Percentiles rank a stretch among this genome's conserved stretches.
phyloP scores from a whole-genome alignment of 1,140 invertebrate genomes.

The Drosophila saltans region DNA sequence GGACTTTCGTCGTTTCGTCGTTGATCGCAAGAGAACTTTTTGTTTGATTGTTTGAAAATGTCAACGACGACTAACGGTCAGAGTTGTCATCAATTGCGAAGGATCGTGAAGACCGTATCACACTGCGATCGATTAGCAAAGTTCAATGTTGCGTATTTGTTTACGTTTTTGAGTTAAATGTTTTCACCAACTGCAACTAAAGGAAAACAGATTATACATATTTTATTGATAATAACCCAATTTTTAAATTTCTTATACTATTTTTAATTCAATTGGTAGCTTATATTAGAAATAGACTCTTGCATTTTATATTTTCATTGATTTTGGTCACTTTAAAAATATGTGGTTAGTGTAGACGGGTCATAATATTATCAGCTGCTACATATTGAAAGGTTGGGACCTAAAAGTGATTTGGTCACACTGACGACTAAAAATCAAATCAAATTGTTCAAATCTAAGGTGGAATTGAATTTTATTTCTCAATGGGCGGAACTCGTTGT shows the following conservation, averaged over 20 bases:
- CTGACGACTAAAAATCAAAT: background rate
- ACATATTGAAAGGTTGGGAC: background rate
- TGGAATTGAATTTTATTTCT: background rate
- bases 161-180: no score
- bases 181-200: no score
- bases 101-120: background rate
- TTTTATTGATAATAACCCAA: no score
- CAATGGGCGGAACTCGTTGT: conserved; percentile 85
- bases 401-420: conserved; percentile 1
- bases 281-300: no score
- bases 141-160: no score
- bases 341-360: background rate
- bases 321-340: no score
- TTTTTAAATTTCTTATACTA: no score
- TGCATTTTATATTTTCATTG: no score
- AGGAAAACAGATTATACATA: no score
- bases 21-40: conserved; percentile 31
- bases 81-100: conserved; percentile 10
- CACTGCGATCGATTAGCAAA: background rate
- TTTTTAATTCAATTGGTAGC: no score
- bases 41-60: conserved; percentile 36
- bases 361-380: background rate
- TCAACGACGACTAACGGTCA: conserved; percentile 52
- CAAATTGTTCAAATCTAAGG: conserved; percentile 4
- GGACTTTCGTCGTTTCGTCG: conserved; percentile 14